A percentile compares a stretch with the other conserved stretches of the same genome.
These are phyloP conservation scores for Galaxias olidus DNA, from an alignment of 2,797 vertebrate species.

Conservation along the genomic window DNA sequence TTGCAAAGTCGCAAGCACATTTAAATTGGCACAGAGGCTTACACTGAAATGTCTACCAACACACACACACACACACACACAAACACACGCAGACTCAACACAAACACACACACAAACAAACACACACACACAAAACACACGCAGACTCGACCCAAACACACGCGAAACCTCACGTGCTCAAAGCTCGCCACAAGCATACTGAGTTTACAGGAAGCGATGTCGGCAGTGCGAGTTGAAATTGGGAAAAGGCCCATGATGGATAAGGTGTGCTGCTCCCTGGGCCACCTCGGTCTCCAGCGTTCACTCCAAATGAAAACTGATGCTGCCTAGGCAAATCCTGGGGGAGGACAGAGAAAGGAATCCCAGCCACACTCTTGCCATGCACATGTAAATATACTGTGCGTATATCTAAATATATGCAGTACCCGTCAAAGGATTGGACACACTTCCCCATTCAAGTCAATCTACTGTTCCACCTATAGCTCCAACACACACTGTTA, in stretches of 20 bases:
- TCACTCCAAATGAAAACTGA: constrained; percentile 11
- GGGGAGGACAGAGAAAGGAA: too few relatives aligned
- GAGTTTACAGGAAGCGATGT: constrained; percentile 30
- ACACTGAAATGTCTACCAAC: neutral
- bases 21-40: neutral
- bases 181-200: constrained; percentile 8
- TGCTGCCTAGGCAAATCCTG: neutral
- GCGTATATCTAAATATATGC: too few relatives aligned
- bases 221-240: constrained; percentile 38
- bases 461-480: too few relatives aligned
- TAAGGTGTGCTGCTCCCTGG: constrained; percentile 22
- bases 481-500: too few relatives aligned
- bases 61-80: neutral
- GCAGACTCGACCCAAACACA: constrained; percentile 21
- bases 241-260: constrained; percentile 46
- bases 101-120: constrained; percentile 24
- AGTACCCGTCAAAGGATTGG: too few relatives aligned
- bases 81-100: constrained; percentile 30
- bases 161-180: constrained; percentile 10
- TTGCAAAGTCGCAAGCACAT: neutral
- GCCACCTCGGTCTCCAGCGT: neutral
- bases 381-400: too few relatives aligned
- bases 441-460: too few relatives aligned
- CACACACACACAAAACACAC: constrained; percentile 17
- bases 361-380: too few relatives aligned